Conservation (phyloP, 64 coral and sea anemone genomes). For the Montipora foliosa region DNA sequence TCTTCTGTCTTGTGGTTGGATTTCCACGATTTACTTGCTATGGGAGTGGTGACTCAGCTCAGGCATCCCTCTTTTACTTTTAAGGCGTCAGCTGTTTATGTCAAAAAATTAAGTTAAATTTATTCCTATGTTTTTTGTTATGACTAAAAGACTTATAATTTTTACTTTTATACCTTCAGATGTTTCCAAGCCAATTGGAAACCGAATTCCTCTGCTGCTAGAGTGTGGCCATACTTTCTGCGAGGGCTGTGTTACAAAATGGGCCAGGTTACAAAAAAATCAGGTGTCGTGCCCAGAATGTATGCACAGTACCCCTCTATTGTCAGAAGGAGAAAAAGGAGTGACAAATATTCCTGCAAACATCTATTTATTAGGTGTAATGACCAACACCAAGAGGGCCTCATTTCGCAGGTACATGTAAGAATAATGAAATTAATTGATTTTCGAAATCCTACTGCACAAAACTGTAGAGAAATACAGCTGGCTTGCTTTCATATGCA, state of each 20-base stretch:
- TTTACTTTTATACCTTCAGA: not conserved
- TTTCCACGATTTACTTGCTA: too few species aligned
- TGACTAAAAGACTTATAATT: too few species aligned
- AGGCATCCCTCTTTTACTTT: too few species aligned
- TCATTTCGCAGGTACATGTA: slow-evolving; percentile 23
- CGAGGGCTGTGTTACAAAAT: slow-evolving; percentile 78
- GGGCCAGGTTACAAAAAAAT: slow-evolving; percentile 70
- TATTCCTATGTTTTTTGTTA: too few species aligned
- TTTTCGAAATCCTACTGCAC: too few species aligned
- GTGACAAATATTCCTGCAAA: slow-evolving; percentile 64
- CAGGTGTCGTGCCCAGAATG: slow-evolving; percentile 82
- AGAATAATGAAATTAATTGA: not conserved
- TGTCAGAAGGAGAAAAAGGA: slow-evolving; percentile 63
- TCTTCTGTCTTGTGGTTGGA: too few species aligned
- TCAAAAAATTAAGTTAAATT: too few species aligned
- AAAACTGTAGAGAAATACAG: too few species aligned
- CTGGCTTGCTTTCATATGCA: too few species aligned
- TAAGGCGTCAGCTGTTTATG: too few species aligned
- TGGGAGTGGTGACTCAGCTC: too few species aligned
- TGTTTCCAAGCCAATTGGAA: slow-evolving; percentile 44
- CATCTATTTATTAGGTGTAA: slow-evolving; percentile 73
- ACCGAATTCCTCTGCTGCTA: slow-evolving; percentile 72
- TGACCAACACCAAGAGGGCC: slow-evolving; percentile 12
- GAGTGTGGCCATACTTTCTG: slow-evolving; percentile 90
- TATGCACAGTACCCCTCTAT: slow-evolving; percentile 31